Percentiles rank a stretch among this genome's conserved stretches.
Conservation (phyloP, 2,113 vertebrate species). For the Xiphias gladius region DNA sequence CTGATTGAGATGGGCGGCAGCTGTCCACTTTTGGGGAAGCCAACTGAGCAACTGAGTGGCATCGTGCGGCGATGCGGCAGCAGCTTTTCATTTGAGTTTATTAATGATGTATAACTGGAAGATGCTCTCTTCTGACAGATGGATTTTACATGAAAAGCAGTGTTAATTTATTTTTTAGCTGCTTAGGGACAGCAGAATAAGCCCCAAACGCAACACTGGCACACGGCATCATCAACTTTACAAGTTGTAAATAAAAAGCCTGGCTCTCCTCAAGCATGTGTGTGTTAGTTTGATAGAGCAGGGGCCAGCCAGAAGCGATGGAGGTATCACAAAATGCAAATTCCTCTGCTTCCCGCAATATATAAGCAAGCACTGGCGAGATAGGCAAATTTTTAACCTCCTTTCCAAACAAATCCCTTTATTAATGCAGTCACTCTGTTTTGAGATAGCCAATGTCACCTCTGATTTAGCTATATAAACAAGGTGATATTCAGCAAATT, state of each 20-base stretch:
- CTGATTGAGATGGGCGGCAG: conserved; percentile 53
- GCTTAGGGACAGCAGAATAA: background rate
- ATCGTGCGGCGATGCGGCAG: background rate
- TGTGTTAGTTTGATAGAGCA: conserved; percentile 39
- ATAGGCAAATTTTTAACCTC: conserved; percentile 51
- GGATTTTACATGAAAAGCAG: background rate
- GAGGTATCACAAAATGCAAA: conserved; percentile 59
- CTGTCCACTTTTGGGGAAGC: conserved; percentile 52
- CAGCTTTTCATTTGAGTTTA: background rate
- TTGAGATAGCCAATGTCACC: conserved; percentile 19
- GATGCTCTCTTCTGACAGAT: background rate
- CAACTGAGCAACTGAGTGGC: background rate
- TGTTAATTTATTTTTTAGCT: background rate
- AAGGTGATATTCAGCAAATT: background rate
- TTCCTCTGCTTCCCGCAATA: background rate
- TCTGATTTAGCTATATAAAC: conserved; percentile 32
- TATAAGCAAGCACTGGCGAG: conserved; percentile 30
- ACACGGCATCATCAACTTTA: background rate
- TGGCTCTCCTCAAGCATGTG: conserved; percentile 39
- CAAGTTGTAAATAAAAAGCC: background rate
- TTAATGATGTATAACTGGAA: conserved; percentile 4
- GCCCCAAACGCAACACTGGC: background rate
- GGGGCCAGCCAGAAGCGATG: background rate
- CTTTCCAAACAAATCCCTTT: conserved; percentile 58
- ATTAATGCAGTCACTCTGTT: conserved; percentile 37